A percentile compares a stretch with the other conserved stretches of the same genome.
Conservation (phyloP, 2,888 invertebrate genomes). For the Rhabditophanes sp. region DNA sequence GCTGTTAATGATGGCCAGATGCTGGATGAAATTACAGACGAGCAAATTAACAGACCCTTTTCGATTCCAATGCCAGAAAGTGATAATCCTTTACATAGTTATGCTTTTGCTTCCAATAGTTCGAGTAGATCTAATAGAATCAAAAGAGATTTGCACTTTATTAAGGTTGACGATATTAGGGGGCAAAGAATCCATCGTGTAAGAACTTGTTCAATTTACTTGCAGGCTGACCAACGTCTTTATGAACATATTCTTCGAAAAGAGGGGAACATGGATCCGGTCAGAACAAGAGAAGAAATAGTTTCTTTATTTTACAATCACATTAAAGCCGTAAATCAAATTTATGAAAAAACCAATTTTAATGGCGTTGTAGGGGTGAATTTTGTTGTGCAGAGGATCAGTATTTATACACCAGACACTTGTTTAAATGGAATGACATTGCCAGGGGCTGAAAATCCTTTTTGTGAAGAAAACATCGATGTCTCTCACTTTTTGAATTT, state of each 20-base stretch:
- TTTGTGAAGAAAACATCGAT: constrained; percentile 68
- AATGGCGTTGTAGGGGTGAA: constrained; percentile 87
- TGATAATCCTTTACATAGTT: no score
- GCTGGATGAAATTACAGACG: no score
- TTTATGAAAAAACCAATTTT: constrained; percentile 82
- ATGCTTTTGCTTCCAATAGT: constrained; percentile 4
- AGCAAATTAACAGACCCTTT: no score
- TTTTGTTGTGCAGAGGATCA: constrained; percentile 79
- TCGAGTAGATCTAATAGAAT: constrained; percentile 2
- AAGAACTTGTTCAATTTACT: constrained; percentile 46
- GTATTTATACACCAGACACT: constrained; percentile 75
- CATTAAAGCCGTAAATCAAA: constrained; percentile 91
- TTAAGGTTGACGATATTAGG: constrained; percentile 9
- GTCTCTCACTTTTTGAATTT: constrained; percentile 95
- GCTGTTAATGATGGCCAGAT: constrained; percentile 6
- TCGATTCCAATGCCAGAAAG: no score
- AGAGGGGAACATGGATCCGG: constrained; percentile 38
- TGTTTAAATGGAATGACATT: constrained; percentile 50
- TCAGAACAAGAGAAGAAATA: constrained; percentile 80
- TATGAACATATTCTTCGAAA: constrained; percentile 76
- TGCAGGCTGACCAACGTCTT: constrained; percentile 92
- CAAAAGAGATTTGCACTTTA: not conserved
- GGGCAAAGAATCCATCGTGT: constrained; percentile 53
- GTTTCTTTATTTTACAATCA: constrained; percentile 90
- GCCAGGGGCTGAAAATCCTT: constrained; percentile 47